Evolutionary conservation across 2,113 vertebrate genomes (phyloP), one percentile per base, ranked within the genome.

Genomic region (Daphoenositta chrysoptera): DNA sequence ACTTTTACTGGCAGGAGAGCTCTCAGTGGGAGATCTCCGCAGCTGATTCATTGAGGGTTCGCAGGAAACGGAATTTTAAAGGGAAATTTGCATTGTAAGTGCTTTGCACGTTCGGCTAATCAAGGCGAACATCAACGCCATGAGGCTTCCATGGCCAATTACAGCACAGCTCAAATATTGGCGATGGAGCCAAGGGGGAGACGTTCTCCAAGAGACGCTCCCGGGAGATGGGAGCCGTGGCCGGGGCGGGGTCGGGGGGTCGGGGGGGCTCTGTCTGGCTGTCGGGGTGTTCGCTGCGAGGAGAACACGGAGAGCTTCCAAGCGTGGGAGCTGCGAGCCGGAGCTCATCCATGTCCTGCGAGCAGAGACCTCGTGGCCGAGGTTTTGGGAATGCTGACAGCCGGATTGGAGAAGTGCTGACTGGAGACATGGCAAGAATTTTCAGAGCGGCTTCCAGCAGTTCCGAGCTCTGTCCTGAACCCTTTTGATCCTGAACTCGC

Each of bases 1-100:
- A 93, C 93, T 96, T 95, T 71, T 93, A n/a, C 93, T 96, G 96
- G 82, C 94, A 65, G 47, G 86, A 92, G 92, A 70, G 73, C 94
- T 96, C 96, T 90, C 93, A 65, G 96, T 73, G 92, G 94, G 95
- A 87, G 86, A 93, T 75, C 84, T 90, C 94, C 73, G 63, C 92
- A 94, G 94, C 92, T 92, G 90, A 90, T 93, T 94, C 92, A 89
- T 83, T 60, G 90, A 93, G 83, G 83, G 53, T 24, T 91, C 61
- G 63, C 84, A 91, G 94, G 92, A 93, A 96, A 65, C 60, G 18
- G 96, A 80, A 87, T 92, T 96, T 91, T 83, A 90, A 95, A 81
- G 90, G 79, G 58, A 81, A 90, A 95, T 90, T 94, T 92, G 90
- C 94, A 96, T 88, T 22, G 91, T 77, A 85, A 97, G 91, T 93